Percentiles rank a stretch among this genome's conserved stretches.
Conservation (phyloP, 2,888 invertebrate genomes). For the Gisinianus flammeolus region DNA sequence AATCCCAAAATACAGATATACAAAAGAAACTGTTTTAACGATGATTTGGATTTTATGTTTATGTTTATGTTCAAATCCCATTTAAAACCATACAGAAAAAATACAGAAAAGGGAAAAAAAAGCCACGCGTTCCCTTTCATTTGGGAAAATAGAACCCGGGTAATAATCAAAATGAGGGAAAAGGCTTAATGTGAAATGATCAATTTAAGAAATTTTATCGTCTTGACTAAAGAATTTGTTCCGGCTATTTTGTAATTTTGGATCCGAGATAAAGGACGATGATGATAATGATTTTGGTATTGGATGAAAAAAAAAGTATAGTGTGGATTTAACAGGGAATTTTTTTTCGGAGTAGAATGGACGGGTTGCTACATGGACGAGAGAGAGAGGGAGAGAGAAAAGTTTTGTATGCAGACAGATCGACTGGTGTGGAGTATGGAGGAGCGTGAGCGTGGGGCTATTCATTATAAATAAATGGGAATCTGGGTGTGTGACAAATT, state of each 20-base stretch:
- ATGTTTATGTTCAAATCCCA: too few relatives aligned
- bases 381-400: conserved; percentile 13
- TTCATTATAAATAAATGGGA: conserved; percentile 52
- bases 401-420: conserved; percentile 14
- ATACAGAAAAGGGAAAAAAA: too few relatives aligned
- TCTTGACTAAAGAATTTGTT: conserved; percentile 26
- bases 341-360: not conserved
- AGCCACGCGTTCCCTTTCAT: too few relatives aligned
- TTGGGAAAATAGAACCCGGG: not conserved
- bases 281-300: not conserved
- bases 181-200: conserved; percentile 26
- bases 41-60: too few relatives aligned
- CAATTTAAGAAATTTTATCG: conserved; percentile 8
- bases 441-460: conserved; percentile 24
- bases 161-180: not conserved
- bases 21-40: too few relatives aligned
- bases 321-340: not conserved
- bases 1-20: too few relatives aligned
- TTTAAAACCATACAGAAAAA: too few relatives aligned
- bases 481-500: conserved; percentile 58
- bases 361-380: conserved; percentile 18
- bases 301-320: not conserved
- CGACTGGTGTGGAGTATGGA: conserved; percentile 20
- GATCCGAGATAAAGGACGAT: not conserved
- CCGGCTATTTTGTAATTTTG: conserved; percentile 2